Evolutionary conservation across 1,140 invertebrate species (phyloP).

Genomic region (fruit fly (Drosophila melanogaster)): DNA sequence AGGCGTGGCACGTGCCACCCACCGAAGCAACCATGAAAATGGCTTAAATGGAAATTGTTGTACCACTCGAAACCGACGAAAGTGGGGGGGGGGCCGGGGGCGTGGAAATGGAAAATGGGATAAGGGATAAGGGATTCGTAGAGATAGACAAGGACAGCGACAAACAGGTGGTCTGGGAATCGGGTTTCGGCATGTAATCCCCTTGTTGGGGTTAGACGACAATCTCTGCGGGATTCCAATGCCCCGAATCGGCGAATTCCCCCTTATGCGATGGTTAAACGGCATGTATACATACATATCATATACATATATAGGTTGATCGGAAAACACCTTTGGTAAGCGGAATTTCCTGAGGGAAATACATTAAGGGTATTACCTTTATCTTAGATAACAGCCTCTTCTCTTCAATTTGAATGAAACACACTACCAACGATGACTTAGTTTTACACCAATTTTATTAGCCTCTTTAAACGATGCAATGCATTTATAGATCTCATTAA

Average conservation of each 20-base stretch:
- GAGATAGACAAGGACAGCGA: not conserved
- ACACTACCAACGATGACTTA: no score
- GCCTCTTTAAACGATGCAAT: no score
- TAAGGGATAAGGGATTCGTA: no score
- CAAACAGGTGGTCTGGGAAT: constrained; percentile 25
- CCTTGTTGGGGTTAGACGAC: constrained; percentile 37
- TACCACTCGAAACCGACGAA: constrained; percentile 12
- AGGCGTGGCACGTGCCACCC: constrained; percentile 21
- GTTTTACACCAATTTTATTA: no score
- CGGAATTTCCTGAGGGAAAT: not conserved
- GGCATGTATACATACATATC: constrained; percentile 2
- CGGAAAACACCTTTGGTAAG: constrained; percentile 16
- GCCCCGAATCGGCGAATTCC: not conserved
- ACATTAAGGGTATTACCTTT: not conserved
- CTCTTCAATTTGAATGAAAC: no score
- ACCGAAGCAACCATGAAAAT: constrained; percentile 32
- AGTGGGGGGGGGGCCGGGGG: not conserved
- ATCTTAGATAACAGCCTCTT: no score
- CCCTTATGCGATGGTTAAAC: not conserved
- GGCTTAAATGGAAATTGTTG: constrained; percentile 43
- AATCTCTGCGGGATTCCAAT: constrained; percentile 32
- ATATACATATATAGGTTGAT: constrained; percentile 7
- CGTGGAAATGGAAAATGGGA: no score
- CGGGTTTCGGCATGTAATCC: constrained; percentile 36
- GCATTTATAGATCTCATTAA: no score